Evolutionary conservation across 1,140 invertebrate genomes (phyloP).

Genomic region (Temnothorax curvispinosus): DNA sequence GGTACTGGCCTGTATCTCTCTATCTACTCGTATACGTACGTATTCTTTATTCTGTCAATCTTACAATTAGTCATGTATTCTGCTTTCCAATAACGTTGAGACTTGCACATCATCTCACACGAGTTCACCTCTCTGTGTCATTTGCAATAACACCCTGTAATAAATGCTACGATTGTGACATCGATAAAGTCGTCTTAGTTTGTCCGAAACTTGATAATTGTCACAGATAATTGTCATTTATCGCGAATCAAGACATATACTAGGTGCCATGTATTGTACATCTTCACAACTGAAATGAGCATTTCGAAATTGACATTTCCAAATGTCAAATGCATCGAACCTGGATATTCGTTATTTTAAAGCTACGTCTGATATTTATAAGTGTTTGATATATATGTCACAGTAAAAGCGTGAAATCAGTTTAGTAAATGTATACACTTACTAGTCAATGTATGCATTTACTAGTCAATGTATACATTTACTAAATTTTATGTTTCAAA

Average conservation of each 20-base stretch:
- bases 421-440: too few species aligned
- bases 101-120: conserved; percentile 29
- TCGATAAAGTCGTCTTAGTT: neutral
- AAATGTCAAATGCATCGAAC: neutral
- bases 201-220: neutral
- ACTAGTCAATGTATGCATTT: too few species aligned
- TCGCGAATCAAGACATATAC: neutral
- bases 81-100: conserved; percentile 45
- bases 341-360: neutral
- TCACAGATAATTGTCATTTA: conserved; percentile 5
- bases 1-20: conserved; percentile 74
- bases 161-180: conserved; percentile 10
- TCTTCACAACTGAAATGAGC: neutral
- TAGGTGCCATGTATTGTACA: neutral
- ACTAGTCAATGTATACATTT: too few species aligned
- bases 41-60: conserved; percentile 80
- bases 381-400: neutral
- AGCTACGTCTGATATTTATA: neutral
- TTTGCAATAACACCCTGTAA: conserved; percentile 31
- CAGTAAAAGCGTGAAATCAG: too few species aligned
- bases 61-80: conserved; percentile 42
- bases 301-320: neutral
- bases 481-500: too few species aligned
- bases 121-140: conserved; percentile 10
- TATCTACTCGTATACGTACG: conserved; percentile 83